Conservation (phyloP, 2,797 vertebrate species). For the Dermochelys coriacea region DNA sequence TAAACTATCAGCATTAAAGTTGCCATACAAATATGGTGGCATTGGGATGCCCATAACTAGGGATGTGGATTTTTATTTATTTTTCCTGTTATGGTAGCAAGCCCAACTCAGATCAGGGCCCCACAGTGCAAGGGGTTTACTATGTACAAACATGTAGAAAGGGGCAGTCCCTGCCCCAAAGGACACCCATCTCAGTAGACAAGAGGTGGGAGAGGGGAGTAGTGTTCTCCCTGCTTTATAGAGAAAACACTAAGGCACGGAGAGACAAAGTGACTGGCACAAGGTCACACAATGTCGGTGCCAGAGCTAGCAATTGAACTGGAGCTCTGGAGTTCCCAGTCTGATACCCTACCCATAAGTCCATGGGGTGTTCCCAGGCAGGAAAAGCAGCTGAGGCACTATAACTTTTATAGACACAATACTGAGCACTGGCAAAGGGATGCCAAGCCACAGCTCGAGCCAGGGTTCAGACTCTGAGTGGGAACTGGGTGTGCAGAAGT, state of each 20-base stretch:
- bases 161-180: neutral
- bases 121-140: neutral
- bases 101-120: neutral
- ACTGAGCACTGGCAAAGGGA: neutral
- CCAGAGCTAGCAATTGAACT: neutral
- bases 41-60: neutral
- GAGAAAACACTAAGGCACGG: neutral
- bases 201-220: neutral
- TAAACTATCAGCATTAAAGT: neutral
- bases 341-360: neutral
- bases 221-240: neutral
- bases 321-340: neutral
- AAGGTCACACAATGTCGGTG: neutral
- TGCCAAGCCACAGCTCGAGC: neutral
- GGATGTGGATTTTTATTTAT: neutral
- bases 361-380: neutral
- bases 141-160: neutral
- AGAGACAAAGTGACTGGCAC: neutral
- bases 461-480: neutral
- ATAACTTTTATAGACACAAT: neutral
- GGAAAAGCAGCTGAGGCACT: neutral
- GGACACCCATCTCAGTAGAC: neutral
- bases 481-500: neutral
- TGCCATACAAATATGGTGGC: neutral
- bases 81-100: neutral